Conservation (phyloP, 2,113 vertebrate species). For the Catagonus wagneri region DNA sequence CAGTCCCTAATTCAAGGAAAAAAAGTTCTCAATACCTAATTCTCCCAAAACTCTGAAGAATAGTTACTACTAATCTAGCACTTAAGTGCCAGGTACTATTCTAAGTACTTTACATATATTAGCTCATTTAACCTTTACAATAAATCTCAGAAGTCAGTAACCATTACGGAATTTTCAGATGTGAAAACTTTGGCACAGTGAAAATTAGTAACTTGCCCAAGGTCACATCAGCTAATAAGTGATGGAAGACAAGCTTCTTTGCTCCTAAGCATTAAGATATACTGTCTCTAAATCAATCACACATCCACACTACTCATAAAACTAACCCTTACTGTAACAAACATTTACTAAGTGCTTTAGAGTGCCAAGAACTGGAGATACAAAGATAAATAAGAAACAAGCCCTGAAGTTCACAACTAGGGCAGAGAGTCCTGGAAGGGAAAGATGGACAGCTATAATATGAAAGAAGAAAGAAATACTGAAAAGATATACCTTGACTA, state of each 20-base stretch:
- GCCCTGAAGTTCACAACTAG: neutral
- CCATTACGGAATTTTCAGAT: neutral
- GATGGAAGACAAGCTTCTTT: neutral
- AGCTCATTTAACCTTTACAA: constrained; percentile 37
- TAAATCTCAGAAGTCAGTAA: neutral
- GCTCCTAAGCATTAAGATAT: neutral
- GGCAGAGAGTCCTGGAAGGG: neutral
- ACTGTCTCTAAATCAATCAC: neutral
- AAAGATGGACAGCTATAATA: neutral
- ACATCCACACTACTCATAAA: neutral
- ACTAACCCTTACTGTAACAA: neutral
- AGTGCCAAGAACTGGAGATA: neutral
- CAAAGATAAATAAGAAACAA: neutral
- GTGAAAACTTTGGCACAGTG: constrained; percentile 20
- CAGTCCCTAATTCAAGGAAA: neutral
- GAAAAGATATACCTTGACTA: neutral
- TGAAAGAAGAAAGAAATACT: neutral
- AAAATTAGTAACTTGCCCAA: constrained; percentile 19
- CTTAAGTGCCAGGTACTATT: neutral
- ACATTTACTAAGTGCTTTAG: neutral
- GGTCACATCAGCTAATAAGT: neutral
- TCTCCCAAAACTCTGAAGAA: constrained; percentile 22
- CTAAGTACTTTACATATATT: constrained; percentile 33
- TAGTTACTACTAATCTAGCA: neutral
- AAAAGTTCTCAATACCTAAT: neutral